Base-by-base conservation (phyloP, 2,113 vertebrate species). In the Ranitomeya imitator region DNA sequence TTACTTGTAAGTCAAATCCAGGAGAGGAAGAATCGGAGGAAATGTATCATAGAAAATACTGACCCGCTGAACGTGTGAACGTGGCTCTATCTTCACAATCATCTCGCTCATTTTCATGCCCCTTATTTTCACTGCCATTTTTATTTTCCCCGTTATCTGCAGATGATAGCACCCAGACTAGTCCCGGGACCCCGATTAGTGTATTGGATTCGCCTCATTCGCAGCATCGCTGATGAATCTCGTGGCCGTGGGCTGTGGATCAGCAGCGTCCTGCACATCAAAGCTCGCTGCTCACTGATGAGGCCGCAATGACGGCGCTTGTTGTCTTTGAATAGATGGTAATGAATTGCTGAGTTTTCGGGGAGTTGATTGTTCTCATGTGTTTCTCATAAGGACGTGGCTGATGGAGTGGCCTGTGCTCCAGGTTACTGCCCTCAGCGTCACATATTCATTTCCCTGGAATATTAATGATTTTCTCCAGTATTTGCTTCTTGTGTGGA, bases 281-380 rank as follows among this genome's bases (percentile, higher is more conserved):
- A 21, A 60, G 16, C 18, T 65, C 18, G 26, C 2, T 59, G 23
- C 31, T 19, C 31, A 55, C 26, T 82, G 61, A 81, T 54, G 78
- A 55, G 52, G 37, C 23, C 8, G 71, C 73, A 80, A 87, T 87
- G 31, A 52, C 45, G 12, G 23, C 55, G 54, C 37, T 83, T 83
- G 78, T 87, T 82, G 79, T 79, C 61, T 81, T 60, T 81, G 79
- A 73, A 69, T 71, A 26, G 23, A 54, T 26, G 7, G 31, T 87
- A 87, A 88, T 76, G 79, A 88, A 83, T 88, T 54, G 69, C 71
- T 71, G 31, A 6, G 16, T n/a, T 65, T 52, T 79, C 5, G 7
- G 54, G 73, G 73, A 74, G 37, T 59, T 31, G 45, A 55, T 18
- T 21, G 57, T 59, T 19, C 37, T 77, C 86, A 87, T 69, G 67